A percentile compares a stretch with the other conserved stretches of the same genome.
These are phyloP conservation scores for Scelioninae gen. 1 DNA, from an alignment of 2,888 invertebrate genomes.

Conservation along the genomic window DNA sequence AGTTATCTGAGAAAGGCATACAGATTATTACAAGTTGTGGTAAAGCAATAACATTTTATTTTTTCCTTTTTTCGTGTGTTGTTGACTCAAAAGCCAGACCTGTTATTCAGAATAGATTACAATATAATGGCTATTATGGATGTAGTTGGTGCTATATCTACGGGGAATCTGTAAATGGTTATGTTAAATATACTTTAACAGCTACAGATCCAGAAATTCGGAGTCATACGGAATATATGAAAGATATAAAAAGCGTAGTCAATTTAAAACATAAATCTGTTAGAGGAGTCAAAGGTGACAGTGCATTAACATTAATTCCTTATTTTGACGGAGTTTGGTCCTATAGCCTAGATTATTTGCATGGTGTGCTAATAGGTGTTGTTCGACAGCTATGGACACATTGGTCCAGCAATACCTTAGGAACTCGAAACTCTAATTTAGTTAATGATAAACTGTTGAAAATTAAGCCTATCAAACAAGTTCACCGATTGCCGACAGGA, in stretches of 20 bases:
- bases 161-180: neutral
- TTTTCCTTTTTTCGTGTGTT: constrained; percentile 22
- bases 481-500: constrained; percentile 47
- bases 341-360: constrained; percentile 61
- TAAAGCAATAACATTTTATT: constrained; percentile 19
- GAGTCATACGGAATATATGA: neutral
- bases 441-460: constrained; percentile 26
- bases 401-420: constrained; percentile 25
- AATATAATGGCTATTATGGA: constrained; percentile 2
- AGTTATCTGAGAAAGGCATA: constrained; percentile 13
- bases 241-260: neutral
- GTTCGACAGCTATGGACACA: constrained; percentile 31
- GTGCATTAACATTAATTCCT: too few relatives aligned
- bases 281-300: neutral
- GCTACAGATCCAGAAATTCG: neutral
- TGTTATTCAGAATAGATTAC: neutral
- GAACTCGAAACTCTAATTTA: neutral
- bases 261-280: neutral
- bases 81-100: constrained; percentile 42
- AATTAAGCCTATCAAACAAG: constrained; percentile 45
- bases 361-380: constrained; percentile 58
- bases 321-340: constrained; percentile 12
- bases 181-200: neutral
- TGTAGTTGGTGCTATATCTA: neutral
- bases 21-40: neutral